phyloP scores from a whole-genome alignment of 2,888 invertebrate genomes.

The Ceriagrion tenellum region DNA sequence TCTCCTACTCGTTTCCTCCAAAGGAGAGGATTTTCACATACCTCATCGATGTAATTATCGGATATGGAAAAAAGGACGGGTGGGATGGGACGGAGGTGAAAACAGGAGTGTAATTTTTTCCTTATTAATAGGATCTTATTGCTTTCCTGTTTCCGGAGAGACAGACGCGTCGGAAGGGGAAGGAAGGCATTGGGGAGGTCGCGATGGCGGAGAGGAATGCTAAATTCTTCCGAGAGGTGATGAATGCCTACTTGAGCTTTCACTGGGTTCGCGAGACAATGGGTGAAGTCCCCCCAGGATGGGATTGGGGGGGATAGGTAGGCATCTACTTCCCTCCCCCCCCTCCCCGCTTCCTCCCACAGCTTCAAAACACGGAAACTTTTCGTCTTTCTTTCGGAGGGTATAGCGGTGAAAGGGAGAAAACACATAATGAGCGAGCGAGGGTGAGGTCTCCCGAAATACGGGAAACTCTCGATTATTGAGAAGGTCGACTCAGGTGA shows the following conservation, averaged over 20 bases:
- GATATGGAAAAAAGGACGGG: neutral
- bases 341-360: neutral
- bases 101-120: neutral
- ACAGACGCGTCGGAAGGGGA: neutral
- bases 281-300: neutral
- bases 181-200: neutral
- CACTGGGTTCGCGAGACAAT: constrained; percentile 59
- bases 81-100: neutral
- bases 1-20: neutral
- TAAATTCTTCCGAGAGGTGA: constrained; percentile 50
- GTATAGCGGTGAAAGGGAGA: constrained; percentile 44
- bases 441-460: neutral
- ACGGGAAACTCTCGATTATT: constrained; percentile 21
- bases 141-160: constrained; percentile 40
- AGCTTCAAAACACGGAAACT: constrained; percentile 21
- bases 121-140: neutral
- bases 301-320: neutral
- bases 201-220: neutral
- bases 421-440: neutral
- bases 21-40: constrained; percentile 1
- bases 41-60: constrained; percentile 33
- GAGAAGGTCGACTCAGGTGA: constrained; percentile 23
- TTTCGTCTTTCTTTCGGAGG: constrained; percentile 10
- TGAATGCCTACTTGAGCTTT: constrained; percentile 52
- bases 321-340: neutral